Evolutionary conservation across 2,113 vertebrate genomes (phyloP).

Genomic region (Xenotilapia longispinis): DNA sequence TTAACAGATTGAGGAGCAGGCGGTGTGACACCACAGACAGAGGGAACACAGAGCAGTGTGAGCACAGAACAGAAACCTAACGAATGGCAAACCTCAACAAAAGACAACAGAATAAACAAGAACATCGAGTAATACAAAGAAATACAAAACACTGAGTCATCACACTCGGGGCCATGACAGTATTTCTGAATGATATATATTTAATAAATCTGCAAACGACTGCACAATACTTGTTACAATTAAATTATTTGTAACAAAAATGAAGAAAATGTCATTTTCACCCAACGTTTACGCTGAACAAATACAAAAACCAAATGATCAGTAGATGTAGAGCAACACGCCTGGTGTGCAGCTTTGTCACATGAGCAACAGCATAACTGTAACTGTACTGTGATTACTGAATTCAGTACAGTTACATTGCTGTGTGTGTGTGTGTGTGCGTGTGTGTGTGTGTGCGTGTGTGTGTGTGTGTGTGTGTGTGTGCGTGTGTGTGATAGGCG

Average conservation of each 20-base stretch:
- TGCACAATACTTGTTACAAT: neutral
- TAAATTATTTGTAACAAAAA: neutral
- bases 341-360: neutral
- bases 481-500: neutral
- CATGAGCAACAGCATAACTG: neutral
- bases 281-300: neutral
- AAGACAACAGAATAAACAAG: neutral
- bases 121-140: neutral
- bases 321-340: neutral
- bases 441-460: neutral
- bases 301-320: neutral
- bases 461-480: fast-evolving
- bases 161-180: neutral
- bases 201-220: neutral
- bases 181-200: neutral
- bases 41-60: neutral
- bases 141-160: neutral
- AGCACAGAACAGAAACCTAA: neutral
- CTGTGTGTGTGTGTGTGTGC: neutral
- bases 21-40: neutral
- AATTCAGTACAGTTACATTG: neutral
- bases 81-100: neutral
- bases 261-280: neutral
- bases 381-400: neutral
- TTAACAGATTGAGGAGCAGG: neutral